phyloP scores from a whole-genome alignment of 2,888 invertebrate species.

The Crematogaster levior region DNA sequence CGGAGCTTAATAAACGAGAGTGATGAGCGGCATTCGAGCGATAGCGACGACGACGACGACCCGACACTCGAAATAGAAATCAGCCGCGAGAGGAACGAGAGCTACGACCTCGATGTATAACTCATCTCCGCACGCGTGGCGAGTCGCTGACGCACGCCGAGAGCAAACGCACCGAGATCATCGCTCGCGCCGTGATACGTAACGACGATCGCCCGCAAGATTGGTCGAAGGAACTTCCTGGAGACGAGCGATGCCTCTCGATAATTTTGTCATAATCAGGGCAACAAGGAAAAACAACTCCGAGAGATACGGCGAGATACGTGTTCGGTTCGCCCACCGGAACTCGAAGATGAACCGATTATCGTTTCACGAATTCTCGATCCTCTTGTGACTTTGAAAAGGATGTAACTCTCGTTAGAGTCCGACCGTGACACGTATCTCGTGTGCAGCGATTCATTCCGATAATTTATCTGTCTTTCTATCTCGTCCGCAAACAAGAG shows the following conservation, averaged over 20 bases:
- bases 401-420: neutral
- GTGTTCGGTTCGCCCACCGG: neutral
- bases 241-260: neutral
- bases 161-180: slow-evolving; percentile 41
- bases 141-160: slow-evolving; percentile 32
- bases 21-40: slow-evolving; percentile 70
- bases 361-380: neutral
- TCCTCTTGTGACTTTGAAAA: neutral
- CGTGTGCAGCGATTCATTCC: neutral
- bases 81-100: slow-evolving; percentile 51
- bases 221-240: neutral
- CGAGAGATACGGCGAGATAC: neutral
- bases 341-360: neutral
- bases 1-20: slow-evolving; percentile 70
- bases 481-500: neutral
- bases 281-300: neutral
- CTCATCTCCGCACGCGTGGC: slow-evolving; percentile 51
- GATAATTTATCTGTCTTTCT: neutral
- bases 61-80: slow-evolving; percentile 74
- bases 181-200: slow-evolving; percentile 21
- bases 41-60: slow-evolving; percentile 59
- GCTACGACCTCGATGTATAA: slow-evolving; percentile 71
- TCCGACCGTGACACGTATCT: neutral
- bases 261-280: neutral
- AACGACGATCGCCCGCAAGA: neutral